phyloP scores from a whole-genome alignment of 2,113 vertebrate species.

The Paradoxurus hermaphroditus region DNA sequence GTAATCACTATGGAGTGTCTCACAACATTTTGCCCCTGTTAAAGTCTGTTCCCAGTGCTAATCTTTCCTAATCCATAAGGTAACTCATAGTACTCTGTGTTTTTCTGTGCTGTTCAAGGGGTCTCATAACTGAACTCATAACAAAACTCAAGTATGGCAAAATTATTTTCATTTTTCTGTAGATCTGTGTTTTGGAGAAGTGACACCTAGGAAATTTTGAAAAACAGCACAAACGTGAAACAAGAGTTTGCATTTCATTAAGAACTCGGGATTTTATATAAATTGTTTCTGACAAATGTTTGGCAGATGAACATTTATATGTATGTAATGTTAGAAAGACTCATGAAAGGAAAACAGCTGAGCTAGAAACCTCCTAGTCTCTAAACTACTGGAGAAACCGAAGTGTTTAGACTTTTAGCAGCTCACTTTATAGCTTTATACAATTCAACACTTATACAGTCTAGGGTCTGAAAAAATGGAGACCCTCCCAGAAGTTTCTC shows the following conservation, averaged over 20 bases:
- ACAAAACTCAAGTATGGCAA: slow-evolving; percentile 17
- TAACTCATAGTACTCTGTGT: slow-evolving; percentile 45
- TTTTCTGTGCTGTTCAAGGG: slow-evolving; percentile 17
- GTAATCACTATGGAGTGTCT: neutral
- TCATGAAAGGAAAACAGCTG: slow-evolving; percentile 47
- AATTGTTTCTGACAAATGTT: slow-evolving; percentile 59
- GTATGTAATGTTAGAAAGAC: neutral
- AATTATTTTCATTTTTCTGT: slow-evolving; percentile 53
- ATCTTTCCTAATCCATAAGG: slow-evolving; percentile 21
- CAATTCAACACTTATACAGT: neutral
- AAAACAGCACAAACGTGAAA: slow-evolving; percentile 28
- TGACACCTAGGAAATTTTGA: slow-evolving; percentile 27
- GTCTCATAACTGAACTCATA: slow-evolving; percentile 6
- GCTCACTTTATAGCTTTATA: slow-evolving; percentile 12
- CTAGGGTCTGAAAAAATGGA: neutral
- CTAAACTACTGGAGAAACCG: slow-evolving; percentile 28
- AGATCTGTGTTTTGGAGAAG: neutral
- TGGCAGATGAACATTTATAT: slow-evolving; percentile 41
- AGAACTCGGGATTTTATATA: slow-evolving; percentile 29
- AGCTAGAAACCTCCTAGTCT: slow-evolving; percentile 17
- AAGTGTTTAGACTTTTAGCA: slow-evolving; percentile 42
- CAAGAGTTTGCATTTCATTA: neutral
- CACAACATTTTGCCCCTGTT: slow-evolving; percentile 30
- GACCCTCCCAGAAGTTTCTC: neutral
- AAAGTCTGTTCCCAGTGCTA: neutral